These are phyloP conservation scores for Schizotus pectinicornis DNA, from an alignment of 2,888 invertebrate genomes.

Conservation along the genomic window DNA sequence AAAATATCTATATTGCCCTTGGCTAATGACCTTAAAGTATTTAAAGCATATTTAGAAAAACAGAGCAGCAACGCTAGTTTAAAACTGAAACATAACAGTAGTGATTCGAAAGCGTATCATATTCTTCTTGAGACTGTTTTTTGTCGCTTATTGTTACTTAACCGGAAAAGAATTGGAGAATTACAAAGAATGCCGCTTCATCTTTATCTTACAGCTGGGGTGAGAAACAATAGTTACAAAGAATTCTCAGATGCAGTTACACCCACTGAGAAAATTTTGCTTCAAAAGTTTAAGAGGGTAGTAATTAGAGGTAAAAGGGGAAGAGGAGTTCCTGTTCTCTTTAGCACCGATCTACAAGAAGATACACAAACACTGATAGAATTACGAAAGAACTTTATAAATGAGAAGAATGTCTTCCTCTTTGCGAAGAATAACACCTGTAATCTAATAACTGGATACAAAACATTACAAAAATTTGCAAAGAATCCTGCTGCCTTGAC, in stretches of 20 bases:
- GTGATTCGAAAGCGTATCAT: constrained; percentile 18
- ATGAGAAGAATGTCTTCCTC: constrained; percentile 1
- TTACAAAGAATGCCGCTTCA: constrained; percentile 3
- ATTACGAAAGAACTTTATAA: constrained; percentile 18
- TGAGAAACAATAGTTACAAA: constrained; percentile 2
- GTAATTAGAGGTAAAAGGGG: constrained; percentile 41
- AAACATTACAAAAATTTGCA: constrained; percentile 10
- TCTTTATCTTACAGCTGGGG: not conserved
- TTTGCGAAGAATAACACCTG: not conserved
- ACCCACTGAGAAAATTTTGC: constrained; percentile 36
- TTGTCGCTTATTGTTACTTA: constrained; percentile 37
- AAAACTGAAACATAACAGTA: constrained; percentile 15
- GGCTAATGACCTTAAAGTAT: constrained; percentile 34
- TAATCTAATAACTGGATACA: constrained; percentile 10
- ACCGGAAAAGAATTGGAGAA: constrained; percentile 34
- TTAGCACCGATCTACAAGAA: constrained; percentile 38
- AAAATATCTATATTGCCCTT: constrained; percentile 32
- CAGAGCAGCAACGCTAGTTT: constrained; percentile 7
- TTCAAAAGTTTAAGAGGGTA: constrained; percentile 39
- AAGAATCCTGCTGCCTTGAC: constrained; percentile 16
- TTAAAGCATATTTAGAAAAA: constrained; percentile 27
- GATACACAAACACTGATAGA: constrained; percentile 17
- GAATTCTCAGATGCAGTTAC: constrained; percentile 6
- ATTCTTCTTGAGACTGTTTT: constrained; percentile 34
- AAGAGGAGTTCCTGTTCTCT: constrained; percentile 38